Evolutionary conservation across 2,888 invertebrate species (phyloP).

Genomic region (Hylaea fasciaria): DNA sequence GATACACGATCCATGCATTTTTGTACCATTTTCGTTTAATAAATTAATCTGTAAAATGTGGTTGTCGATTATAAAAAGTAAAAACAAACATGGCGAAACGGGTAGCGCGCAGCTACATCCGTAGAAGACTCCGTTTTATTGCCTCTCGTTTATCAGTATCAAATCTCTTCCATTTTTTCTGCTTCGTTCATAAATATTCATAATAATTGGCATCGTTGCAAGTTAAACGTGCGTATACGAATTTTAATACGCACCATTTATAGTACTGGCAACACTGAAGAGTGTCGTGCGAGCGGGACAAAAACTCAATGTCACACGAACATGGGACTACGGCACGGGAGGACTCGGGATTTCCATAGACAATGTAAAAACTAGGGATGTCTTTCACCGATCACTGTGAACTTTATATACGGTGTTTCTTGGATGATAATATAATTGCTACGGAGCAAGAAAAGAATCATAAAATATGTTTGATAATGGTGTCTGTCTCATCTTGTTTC

Average conservation of each 20-base stretch:
- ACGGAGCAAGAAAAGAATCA: too few relatives aligned
- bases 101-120: constrained; percentile 36
- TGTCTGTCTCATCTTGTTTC: too few relatives aligned
- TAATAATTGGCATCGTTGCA: constrained; percentile 55
- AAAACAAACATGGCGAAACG: constrained; percentile 57
- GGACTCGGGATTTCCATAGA: constrained; percentile 30
- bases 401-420: too few relatives aligned
- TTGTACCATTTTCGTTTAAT: constrained; percentile 25
- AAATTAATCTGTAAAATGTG: constrained; percentile 30
- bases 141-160: constrained; percentile 57
- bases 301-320: constrained; percentile 54
- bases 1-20: constrained; percentile 18
- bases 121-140: constrained; percentile 52
- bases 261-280: constrained; percentile 44
- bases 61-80: constrained; percentile 54
- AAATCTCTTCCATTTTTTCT: constrained; percentile 62
- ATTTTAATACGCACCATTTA: constrained; percentile 64
- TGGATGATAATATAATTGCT: too few relatives aligned
- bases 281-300: constrained; percentile 40
- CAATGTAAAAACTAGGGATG: constrained; percentile 28
- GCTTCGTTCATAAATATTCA: constrained; percentile 67
- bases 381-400: constrained; percentile 39
- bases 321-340: constrained; percentile 52
- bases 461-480: too few relatives aligned
- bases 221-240: constrained; percentile 62